Evolutionary conservation across 2,888 invertebrate species (phyloP).

Genomic region (Bugula neritina): DNA sequence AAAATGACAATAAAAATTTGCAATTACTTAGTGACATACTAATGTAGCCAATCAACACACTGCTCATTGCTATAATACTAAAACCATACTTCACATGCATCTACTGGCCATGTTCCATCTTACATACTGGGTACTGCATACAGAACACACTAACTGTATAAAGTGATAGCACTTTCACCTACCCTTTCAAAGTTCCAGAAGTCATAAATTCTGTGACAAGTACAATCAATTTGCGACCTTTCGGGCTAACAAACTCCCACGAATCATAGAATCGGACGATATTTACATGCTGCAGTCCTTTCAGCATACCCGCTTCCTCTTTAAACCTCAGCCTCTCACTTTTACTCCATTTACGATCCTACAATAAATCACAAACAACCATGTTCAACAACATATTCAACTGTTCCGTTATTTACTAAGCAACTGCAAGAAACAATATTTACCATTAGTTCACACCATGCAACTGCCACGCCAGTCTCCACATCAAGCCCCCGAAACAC

Average conservation of each 20-base stretch:
- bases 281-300: slow-evolving; percentile 81
- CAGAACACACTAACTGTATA: too few relatives aligned
- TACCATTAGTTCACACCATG: slow-evolving; percentile 93
- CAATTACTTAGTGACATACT: too few relatives aligned
- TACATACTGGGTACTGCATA: too few relatives aligned
- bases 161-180: too few relatives aligned
- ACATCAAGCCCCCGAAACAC: slow-evolving; percentile 93
- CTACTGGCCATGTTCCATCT: too few relatives aligned
- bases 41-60: too few relatives aligned
- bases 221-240: slow-evolving; percentile 92
- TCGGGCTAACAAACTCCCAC: slow-evolving; percentile 85
- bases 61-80: too few relatives aligned
- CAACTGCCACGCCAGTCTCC: slow-evolving; percentile 90
- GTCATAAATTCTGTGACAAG: slow-evolving; percentile 99
- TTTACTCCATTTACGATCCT: slow-evolving; percentile 95
- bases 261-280: slow-evolving; percentile 74
- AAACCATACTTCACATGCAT: too few relatives aligned
- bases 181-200: slow-evolving; percentile 97
- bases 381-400: too few relatives aligned
- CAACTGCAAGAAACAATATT: too few relatives aligned
- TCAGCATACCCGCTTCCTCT: slow-evolving; percentile 85
- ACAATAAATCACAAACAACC: slow-evolving; percentile 28
- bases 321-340: slow-evolving; percentile 73
- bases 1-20: too few relatives aligned
- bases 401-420: too few relatives aligned